Conservation (phyloP, 2,888 invertebrate genomes). For the Eristalis intricaria region DNA sequence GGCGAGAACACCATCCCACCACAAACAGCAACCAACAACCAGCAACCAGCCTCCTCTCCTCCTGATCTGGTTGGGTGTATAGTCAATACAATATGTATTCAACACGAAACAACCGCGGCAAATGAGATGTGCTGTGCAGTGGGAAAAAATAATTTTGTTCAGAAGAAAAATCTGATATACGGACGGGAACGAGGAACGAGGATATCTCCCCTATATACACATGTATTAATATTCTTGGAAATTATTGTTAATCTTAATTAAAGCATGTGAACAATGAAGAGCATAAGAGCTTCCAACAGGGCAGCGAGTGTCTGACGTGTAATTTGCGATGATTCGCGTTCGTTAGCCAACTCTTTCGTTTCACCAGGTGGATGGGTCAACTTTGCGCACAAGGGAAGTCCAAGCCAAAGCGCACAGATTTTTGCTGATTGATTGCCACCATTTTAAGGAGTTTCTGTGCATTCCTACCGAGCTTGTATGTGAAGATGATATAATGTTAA, state of each 20-base stretch:
- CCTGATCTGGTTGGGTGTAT: slow-evolving; percentile 26
- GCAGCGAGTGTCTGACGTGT: neutral
- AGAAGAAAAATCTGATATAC: slow-evolving; percentile 40
- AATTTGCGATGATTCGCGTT: slow-evolving; percentile 45
- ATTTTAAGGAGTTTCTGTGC: slow-evolving; percentile 42
- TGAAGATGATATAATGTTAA: slow-evolving; percentile 60
- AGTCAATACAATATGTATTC: slow-evolving; percentile 1
- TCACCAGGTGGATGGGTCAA: slow-evolving; percentile 16
- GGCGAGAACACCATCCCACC: slow-evolving; percentile 35
- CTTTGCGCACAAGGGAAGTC: slow-evolving; percentile 28
- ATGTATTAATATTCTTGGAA: slow-evolving; percentile 45
- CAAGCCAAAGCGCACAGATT: slow-evolving; percentile 16
- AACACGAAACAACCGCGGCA: slow-evolving; percentile 30
- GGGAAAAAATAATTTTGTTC: slow-evolving; percentile 20
- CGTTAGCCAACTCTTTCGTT: slow-evolving; percentile 60
- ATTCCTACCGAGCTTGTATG: slow-evolving; percentile 15
- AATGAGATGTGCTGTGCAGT: slow-evolving; percentile 19
- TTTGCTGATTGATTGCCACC: slow-evolving; percentile 64
- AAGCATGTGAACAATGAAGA: slow-evolving; percentile 43
- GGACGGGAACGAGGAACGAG: neutral
- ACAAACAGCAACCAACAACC: slow-evolving; percentile 10
- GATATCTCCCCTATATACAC: slow-evolving; percentile 4
- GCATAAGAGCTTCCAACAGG: neutral
- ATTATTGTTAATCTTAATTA: slow-evolving; percentile 69
- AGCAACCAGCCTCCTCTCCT: slow-evolving; percentile 14